These are phyloP conservation scores for Labia minor DNA, from an alignment of 2,888 invertebrate genomes.

Conservation along the genomic window DNA sequence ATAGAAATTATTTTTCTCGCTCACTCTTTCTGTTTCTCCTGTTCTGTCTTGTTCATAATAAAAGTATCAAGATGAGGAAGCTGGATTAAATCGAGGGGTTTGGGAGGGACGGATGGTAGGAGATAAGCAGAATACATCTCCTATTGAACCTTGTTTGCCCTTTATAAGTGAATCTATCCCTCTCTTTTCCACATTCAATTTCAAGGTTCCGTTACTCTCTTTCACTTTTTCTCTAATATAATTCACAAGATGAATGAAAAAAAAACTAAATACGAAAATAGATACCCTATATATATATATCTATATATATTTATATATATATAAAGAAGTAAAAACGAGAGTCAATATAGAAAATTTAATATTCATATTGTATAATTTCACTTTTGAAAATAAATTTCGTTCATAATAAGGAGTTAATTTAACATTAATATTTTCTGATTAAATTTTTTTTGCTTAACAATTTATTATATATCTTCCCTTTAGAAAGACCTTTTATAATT, in stretches of 20 bases:
- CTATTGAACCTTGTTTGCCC: slow-evolving; percentile 2
- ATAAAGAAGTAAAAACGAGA: no score
- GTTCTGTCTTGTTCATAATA: background rate
- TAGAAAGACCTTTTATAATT: no score
- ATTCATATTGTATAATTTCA: no score
- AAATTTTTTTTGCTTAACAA: no score
- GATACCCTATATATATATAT: background rate
- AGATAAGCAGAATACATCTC: slow-evolving; percentile 7
- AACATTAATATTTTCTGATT: no score
- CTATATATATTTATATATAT: no score
- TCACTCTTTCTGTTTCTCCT: background rate
- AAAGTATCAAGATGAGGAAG: slow-evolving; percentile 13
- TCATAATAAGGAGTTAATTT: no score
- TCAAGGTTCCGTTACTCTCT: slow-evolving; percentile 8
- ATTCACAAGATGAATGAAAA: background rate
- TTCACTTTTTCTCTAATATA: background rate
- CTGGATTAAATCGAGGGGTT: background rate
- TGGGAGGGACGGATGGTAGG: background rate
- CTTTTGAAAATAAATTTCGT: no score
- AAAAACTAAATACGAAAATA: background rate
- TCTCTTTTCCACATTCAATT: slow-evolving; percentile 13
- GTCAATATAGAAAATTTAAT: no score
- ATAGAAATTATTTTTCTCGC: background rate
- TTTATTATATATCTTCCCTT: no score
- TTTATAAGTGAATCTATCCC: background rate